Base-by-base conservation (phyloP, 2,113 vertebrate species). In the Cryptomyrus ogoouensis region DNA sequence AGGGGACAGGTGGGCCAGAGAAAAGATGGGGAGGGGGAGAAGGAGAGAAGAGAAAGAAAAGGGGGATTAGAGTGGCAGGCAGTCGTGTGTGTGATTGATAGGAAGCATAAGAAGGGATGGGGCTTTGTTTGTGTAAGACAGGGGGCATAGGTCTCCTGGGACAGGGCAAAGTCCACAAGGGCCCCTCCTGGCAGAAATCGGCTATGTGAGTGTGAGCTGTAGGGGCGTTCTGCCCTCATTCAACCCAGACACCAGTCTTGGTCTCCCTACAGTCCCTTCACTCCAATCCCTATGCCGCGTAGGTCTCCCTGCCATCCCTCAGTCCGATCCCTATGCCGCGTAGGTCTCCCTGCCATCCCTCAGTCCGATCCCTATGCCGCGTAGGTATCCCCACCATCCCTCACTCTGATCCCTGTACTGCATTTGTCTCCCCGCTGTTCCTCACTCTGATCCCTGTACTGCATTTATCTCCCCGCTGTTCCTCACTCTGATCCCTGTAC, bases 61-160 rank as follows among this genome's bases (percentile, higher is more conserved):
- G 35, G 85, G 50, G 5, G 52, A 88, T 88, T 88, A n/a, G 35
- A 13, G 0, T 89, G 46, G 24, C 46, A 87, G 46, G 86, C 89
- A 90, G 90, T 47, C 24, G 83, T 87, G 85, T 87, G 85, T 87
- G 85, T 53, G 85, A 90, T 92, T 47, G 84, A 74, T 89, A 89
- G 47, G 42, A 53, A 35, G 12, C 77, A 85, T 27, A 89, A 46
- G 90, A 90, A 46, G 1, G n/a, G 77, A 10, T 74, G 39, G 13
- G 3, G 7, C 5, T 44, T 83, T 87, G 88, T 89, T 21, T 89
- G 90, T 31, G 62, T 58, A n/a, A 53, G 88, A 47, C 17, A 15
- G 31, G 74, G 35, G 31, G 35, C 15, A 42, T 17, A 19, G 13
- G 31, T 80, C 74, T 42, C 74, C 74, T 17, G 35, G 74, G 74